Base-by-base conservation (phyloP, 2,888 invertebrate genomes). In the Stenurella melanura region DNA sequence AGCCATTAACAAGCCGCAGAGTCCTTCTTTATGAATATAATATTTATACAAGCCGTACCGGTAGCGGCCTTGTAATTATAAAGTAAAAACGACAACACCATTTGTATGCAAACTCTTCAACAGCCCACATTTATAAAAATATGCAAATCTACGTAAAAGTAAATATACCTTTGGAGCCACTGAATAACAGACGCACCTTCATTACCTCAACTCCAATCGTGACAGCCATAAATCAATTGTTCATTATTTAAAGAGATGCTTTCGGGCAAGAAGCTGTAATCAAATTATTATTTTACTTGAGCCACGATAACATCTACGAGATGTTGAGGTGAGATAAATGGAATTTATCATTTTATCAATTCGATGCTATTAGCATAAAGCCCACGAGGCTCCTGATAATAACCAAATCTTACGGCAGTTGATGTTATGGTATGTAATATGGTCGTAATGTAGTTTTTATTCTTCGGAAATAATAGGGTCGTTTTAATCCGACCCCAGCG, bases 251-350 rank as follows among this genome's bases (percentile, higher is more conserved):
- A 78, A 76, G 58, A 74, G 67, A 72, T 69, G 74, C 66, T 64
- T 42, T 64, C 17, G 42, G n/a, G 30, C 19, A 26, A 61, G 74
- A 70, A 76, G 75, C 76, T 66, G 60, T 75, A 76, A 79, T 79
- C 76, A 76, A 79, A 76, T 79, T 76, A 79, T 79, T 76, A 76
- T 79, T 79, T 70, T 70, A 34, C 67, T 69, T 70, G 66, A 64
- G 5, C 30, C 66, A 54, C 71, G 76, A 79, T 75, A 71, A 70
- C 64, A 75, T 76, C 76, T 73, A 17, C 19, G 64, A 58, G 74
- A 76, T 79, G 26, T 58, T 26, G 67, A 67, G 68, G 78, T 78
- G 71, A 76, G 76, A 76, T 75, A 21, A 66, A 57, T 60, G 69
- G 38, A 70, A 76, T 76, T 76, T 76, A 79, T 79, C 72, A 72